Evolutionary conservation across 2,888 invertebrate species (phyloP), one percentile per base, ranked within the genome.

Genomic region (Polyommatus iphigenia): DNA sequence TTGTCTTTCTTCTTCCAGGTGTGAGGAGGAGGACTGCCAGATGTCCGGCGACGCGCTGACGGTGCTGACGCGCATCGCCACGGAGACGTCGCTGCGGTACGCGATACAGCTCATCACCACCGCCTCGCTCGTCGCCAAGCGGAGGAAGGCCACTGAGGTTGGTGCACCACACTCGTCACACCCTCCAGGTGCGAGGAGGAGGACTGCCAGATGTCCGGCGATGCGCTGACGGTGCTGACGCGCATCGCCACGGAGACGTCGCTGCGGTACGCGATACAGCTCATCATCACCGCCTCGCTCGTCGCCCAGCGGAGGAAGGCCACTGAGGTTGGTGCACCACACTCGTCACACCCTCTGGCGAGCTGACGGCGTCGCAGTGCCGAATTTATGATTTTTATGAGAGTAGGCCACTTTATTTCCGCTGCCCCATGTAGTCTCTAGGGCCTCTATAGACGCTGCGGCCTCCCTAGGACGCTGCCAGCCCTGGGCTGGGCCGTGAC

Each of bases 91-190:
- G 0, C 94, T 99, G 18, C 96, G 99, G 79, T 99, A 99, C 91
- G 98, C 99, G 50, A 99, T 99, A 88, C 99, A 99, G 87, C 95
- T 99, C 54, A 99, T 99, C 84, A 99, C 99, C 54, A 98, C 99
- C 0, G 97, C 99, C 0, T 97, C 97, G 82, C 96, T 99, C n/a
- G 98, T 99, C n/a, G 96, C 98, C 78, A 95, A 97, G 75, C 96
- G 98, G 83, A 95, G 99, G 82, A 99, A 99, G 92, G 97, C 97
- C 0, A 95, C 96, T 4, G 97, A 98, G 94, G 97, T 98, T n/a
- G 59, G 59, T 46, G 41, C 41, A 2, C 41, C 41, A 46, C 10
- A 13, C 10, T 46, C 41, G 41, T 10, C 41, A 41, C 41, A 10
- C 0, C 72, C 71, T 24, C 0, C 86, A 97, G 99, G 80, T 99